Evolutionary conservation across 2,888 invertebrate genomes (phyloP).

Genomic region (Synergus umbraculus): DNA sequence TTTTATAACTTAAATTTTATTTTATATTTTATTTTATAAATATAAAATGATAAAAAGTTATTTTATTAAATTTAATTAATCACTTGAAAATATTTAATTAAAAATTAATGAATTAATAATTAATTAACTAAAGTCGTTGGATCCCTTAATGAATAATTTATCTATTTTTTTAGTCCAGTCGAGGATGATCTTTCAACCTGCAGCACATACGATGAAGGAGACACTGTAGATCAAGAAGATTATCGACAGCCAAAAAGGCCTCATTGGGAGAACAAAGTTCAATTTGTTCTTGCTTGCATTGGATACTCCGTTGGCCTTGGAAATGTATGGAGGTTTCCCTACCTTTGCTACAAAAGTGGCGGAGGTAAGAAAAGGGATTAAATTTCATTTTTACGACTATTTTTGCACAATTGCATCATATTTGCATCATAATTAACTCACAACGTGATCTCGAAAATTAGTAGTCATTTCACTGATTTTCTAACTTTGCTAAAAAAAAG

Average conservation of each 20-base stretch:
- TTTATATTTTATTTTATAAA: no score
- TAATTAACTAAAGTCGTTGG: no score
- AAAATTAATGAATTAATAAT: background rate
- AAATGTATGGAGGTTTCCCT: conserved; percentile 95
- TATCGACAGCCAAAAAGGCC: conserved; percentile 88
- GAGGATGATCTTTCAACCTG: conserved; percentile 87
- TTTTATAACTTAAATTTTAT: no score
- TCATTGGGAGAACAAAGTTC: conserved; percentile 93
- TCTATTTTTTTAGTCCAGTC: conserved; percentile 81
- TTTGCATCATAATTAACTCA: no score
- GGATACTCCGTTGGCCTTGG: conserved; percentile 94
- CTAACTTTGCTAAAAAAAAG: no score
- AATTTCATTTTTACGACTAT: background rate
- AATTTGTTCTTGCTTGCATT: conserved; percentile 92
- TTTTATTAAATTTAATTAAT: background rate
- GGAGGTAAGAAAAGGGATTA: conserved; percentile 82
- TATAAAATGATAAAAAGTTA: no score
- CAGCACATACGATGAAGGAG: conserved; percentile 86
- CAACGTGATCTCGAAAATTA: no score
- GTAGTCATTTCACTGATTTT: no score
- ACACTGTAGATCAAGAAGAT: conserved; percentile 78
- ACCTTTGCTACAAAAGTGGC: conserved; percentile 93
- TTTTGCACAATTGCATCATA: background rate
- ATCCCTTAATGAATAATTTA: no score
- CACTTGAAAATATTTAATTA: background rate